Base-by-base conservation (phyloP, 2,888 invertebrate genomes). In the Pachycephus smyrnensis region DNA sequence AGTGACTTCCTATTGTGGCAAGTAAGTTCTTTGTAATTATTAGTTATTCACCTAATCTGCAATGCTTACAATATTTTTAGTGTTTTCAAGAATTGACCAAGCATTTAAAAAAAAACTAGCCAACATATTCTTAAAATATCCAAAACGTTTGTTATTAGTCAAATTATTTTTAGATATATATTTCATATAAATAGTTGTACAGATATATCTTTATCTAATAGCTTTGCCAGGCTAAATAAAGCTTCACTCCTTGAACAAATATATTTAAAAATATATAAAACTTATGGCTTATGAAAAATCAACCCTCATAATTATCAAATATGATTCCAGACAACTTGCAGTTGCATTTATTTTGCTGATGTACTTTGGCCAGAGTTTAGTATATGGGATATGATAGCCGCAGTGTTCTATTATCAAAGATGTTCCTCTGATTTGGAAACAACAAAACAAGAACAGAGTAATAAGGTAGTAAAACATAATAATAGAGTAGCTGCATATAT, bases 1-100 rank as follows among this genome's bases (percentile, higher is more conserved):
- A 98, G 98, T 85, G 98, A 99, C 91, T 99, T 99, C 90, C 94
- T 99, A 87, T 93, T 99, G 84, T 99, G 98, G 98, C 99, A 99
- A 95, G 96, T 97, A 92, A 89, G 90, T 81, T 35, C 12, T 55
- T 32, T 33, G 23, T 23, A 31, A 31, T 12, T 73, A 55, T n/a
- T 69, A 9, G 30, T 30, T 37, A 79, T 76, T 23, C 23, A 30
- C 68, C 30, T 30, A 6, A 55, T 2, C 23, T 15, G 40, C 11
- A 12, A 33, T 2, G 9, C 15, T 32, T 40, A 76, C 35, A 69
- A 69, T 76, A n/a, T 36, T 12, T 11, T 37, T 68, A 55, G 69
- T 75, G 23, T 55, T 55, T 9, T 55, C 23, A 23, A 55, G 23
- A 55, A 23, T 55, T 55, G 6, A 55, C 2, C 1, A 23, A 55